phyloP scores from a whole-genome alignment of 2,888 invertebrate genomes.

The Hirtodrosophila duncani region DNA sequence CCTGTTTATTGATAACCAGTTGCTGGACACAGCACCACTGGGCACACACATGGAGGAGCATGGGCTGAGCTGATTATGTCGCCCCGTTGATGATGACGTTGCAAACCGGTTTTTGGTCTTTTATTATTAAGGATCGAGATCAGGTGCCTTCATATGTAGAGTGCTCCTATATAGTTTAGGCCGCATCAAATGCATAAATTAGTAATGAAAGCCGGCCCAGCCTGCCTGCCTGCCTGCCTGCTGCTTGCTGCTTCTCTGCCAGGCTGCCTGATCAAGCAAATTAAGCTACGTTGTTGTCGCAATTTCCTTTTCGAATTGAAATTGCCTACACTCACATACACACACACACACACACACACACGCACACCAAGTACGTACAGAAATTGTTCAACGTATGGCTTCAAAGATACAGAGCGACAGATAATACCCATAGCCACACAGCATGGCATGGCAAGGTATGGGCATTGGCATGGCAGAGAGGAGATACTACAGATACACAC shows the following conservation, averaged over 20 bases:
- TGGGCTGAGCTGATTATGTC: constrained; percentile 9
- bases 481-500: constrained; percentile 23
- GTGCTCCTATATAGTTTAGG: neutral
- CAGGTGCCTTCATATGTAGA: constrained; percentile 29
- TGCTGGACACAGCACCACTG: constrained; percentile 5
- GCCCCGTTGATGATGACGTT: constrained; percentile 26
- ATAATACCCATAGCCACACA: too few relatives aligned
- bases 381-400: constrained; percentile 40
- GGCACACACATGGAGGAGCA: constrained; percentile 4
- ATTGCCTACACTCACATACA: constrained; percentile 13
- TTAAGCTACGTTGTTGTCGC: constrained; percentile 34
- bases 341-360: neutral
- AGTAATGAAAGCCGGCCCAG: too few relatives aligned
- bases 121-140: constrained; percentile 15
- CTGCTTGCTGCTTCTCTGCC: neutral
- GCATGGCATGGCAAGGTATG: too few relatives aligned
- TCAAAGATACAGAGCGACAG: constrained; percentile 39
- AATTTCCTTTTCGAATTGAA: constrained; percentile 12
- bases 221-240: too few relatives aligned
- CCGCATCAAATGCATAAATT: constrained; percentile 47
- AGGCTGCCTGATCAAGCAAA: constrained; percentile 16
- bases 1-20: constrained; percentile 36
- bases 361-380: constrained; percentile 1
- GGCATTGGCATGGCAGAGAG: constrained; percentile 8
- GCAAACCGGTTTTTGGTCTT: constrained; percentile 24